phyloP scores from a whole-genome alignment of 2,888 invertebrate species.

The Ditula angustiorana region DNA sequence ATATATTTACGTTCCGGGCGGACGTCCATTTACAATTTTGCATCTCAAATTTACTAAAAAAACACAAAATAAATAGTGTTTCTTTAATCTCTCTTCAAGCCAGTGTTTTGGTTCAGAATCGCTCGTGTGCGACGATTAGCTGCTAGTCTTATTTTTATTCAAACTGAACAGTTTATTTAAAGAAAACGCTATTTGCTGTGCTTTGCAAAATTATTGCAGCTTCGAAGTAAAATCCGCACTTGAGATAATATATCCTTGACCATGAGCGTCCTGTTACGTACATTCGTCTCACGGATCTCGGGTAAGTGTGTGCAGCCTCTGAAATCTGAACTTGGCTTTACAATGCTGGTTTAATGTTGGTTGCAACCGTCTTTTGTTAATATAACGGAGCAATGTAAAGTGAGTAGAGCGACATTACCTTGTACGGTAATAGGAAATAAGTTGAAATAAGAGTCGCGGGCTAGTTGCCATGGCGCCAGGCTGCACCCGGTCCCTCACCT shows the following conservation, averaged over 20 bases:
- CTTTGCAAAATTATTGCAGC: conserved; percentile 11
- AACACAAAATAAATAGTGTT: conserved; percentile 52
- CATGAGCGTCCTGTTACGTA: conserved; percentile 50
- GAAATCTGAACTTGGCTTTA: conserved; percentile 21
- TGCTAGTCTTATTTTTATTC: conserved; percentile 37
- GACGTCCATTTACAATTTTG: conserved; percentile 71
- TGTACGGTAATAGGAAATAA: conserved; percentile 49
- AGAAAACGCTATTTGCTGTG: conserved; percentile 8
- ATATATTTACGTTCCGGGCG: conserved; percentile 71
- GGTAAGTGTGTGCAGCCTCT: conserved; percentile 50
- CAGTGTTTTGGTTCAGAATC: conserved; percentile 51
- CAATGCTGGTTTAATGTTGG: conserved; percentile 19
- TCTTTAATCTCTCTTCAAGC: conserved; percentile 48
- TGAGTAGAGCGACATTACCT: conserved; percentile 19
- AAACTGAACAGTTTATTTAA: conserved; percentile 1
- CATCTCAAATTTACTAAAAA: conserved; percentile 63
- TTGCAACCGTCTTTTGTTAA: conserved; percentile 1
- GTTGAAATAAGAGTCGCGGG: conserved; percentile 50
- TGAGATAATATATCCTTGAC: conserved; percentile 43
- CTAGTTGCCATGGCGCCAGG: conserved; percentile 66
- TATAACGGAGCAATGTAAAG: conserved; percentile 27
- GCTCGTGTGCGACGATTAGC: conserved; percentile 52
- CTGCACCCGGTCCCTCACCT: conserved; percentile 42
- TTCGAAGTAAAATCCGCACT: conserved; percentile 10
- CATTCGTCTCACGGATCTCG: conserved; percentile 50